Base-by-base conservation (phyloP, 2,113 vertebrate genomes). In the Ursus arctos region DNA sequence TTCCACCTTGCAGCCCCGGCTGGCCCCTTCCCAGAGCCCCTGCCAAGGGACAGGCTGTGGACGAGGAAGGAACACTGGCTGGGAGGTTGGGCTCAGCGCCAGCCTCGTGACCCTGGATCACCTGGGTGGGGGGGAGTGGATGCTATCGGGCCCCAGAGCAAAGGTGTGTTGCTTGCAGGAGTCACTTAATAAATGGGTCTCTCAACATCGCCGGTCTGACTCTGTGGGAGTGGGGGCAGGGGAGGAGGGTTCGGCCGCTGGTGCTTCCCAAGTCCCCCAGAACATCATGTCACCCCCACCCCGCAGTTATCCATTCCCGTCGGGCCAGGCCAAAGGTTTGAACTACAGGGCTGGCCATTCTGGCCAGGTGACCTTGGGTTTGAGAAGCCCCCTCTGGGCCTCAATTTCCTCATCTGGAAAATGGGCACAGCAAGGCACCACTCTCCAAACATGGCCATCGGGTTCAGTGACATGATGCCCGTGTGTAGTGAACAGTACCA, bases 171-270 rank as follows among this genome's bases (percentile, higher is more conserved):
- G 0, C 36, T 22, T 91, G 57, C 55, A 85, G 76, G 49, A 8
- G 51, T 91, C 11, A 61, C 76, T 69, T 31, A 93, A 97, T 98
- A 97, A 97, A 98, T 22, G 6, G 19, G 55, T 63, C 79, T 94
- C 61, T 55, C 2, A 2, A 16, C 21, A 61, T 79, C 6, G 49
- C 6, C 5, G 1, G 18, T 59, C 40, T 47, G 51, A 36, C 24
- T 95, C 31, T 55, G 3, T 0, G 14, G 19, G 28, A 43, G 10
- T 31, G 14, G 49, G 88, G 19, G 3, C 57, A 51, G 65, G 57
- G 18, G 65, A 67, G 31, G 43, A 61, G 43, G 5, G 4, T 65
- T 11, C 4, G 0, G 8, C 36, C 77, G 51, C 87, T 51, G 1
- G 1, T 90, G 88, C 24, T 55, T 14, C 31, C 4, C 85, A 77